phyloP scores from a whole-genome alignment of 2,888 invertebrate genomes.

The Plutella xylostella region DNA sequence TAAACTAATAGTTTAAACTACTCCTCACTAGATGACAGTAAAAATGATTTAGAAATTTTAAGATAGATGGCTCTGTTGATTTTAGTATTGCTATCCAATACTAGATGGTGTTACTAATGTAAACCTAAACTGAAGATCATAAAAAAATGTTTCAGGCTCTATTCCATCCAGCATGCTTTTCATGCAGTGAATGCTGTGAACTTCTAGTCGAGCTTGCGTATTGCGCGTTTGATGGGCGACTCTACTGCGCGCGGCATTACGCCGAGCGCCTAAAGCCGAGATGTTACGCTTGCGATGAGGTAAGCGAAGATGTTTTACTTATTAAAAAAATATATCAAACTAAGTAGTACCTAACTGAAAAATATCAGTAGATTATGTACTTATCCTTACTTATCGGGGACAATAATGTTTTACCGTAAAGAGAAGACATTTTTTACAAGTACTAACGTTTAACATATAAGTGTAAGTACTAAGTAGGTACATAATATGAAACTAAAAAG shows the following conservation, averaged over 20 bases:
- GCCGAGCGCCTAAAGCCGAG: slow-evolving; percentile 95
- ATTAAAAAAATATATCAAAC: background rate
- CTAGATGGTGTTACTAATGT: slow-evolving; percentile 1
- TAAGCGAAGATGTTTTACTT: slow-evolving; percentile 58
- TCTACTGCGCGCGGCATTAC: slow-evolving; percentile 96
- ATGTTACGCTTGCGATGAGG: slow-evolving; percentile 98
- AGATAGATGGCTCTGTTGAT: no score
- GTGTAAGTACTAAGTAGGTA: background rate
- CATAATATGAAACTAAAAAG: background rate
- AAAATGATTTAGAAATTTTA: no score
- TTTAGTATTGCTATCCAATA: background rate
- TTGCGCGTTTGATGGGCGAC: slow-evolving; percentile 88
- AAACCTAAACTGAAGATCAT: no score
- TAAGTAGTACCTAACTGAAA: background rate
- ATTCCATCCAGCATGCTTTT: slow-evolving; percentile 96
- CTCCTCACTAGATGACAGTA: slow-evolving; percentile 8
- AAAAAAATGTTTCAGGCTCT: slow-evolving; percentile 58
- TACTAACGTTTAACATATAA: no score
- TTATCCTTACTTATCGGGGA: no score
- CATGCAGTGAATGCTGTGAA: slow-evolving; percentile 89
- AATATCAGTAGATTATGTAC: no score
- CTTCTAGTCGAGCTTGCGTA: slow-evolving; percentile 96
- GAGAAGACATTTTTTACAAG: no score
- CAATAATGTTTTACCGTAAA: no score
- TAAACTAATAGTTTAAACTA: background rate